A percentile compares a stretch with the other conserved stretches of the same genome.
These are phyloP conservation scores for Mechanitis messenoides DNA, from an alignment of 2,888 invertebrate species.

Conservation along the genomic window DNA sequence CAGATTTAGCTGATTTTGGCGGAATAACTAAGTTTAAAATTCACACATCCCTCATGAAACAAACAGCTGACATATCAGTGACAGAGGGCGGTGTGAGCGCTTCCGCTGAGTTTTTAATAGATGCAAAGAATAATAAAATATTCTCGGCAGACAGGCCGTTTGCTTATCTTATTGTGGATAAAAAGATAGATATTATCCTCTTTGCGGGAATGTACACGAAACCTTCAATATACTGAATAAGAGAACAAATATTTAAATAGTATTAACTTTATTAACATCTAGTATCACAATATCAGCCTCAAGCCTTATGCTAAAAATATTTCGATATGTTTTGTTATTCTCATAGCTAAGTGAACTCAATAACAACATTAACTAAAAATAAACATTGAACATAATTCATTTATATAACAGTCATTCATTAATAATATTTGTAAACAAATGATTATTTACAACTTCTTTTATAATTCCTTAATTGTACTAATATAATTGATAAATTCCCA, in stretches of 20 bases:
- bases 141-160: conserved; percentile 53
- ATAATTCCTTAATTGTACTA: too few relatives aligned
- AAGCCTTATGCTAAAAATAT: conserved; percentile 14
- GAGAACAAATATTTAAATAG: background rate
- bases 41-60: conserved; percentile 50
- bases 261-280: conserved; percentile 32
- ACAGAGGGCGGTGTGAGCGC: conserved; percentile 44
- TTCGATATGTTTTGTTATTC: conserved; percentile 15
- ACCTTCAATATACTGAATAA: conserved; percentile 39
- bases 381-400: too few relatives aligned
- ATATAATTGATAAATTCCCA: too few relatives aligned
- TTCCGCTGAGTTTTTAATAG: conserved; percentile 35
- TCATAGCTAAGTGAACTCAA: background rate
- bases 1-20: conserved; percentile 42
- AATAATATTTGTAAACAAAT: too few relatives aligned
- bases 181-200: conserved; percentile 47
- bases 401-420: too few relatives aligned
- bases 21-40: conserved; percentile 48
- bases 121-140: conserved; percentile 28
- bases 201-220: conserved; percentile 53
- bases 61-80: conserved; percentile 47
- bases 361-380: too few relatives aligned
- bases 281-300: conserved; percentile 55
- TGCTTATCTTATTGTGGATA: conserved; percentile 52
- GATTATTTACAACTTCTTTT: too few relatives aligned